Percentiles rank a stretch among this genome's conserved stretches.
phyloP scores from a whole-genome alignment of 2,797 vertebrate species.

The Kryptolebias ocellatus region DNA sequence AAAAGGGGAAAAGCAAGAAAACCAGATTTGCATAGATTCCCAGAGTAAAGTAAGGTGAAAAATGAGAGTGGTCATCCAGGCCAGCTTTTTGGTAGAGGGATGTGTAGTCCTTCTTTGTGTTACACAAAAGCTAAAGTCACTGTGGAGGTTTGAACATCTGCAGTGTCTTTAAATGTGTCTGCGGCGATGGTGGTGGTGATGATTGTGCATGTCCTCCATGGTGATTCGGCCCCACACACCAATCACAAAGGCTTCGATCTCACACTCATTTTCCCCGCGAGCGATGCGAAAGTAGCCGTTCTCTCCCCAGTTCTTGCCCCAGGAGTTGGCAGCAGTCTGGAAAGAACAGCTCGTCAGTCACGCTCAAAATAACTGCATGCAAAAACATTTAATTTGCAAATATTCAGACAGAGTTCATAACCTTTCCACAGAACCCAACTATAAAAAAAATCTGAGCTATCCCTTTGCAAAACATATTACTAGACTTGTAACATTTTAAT shows the following conservation, averaged over 20 bases:
- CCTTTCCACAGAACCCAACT: no score
- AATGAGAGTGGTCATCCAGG: conserved; percentile 30
- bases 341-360: not conserved
- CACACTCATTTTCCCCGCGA: conserved; percentile 93
- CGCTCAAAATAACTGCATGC: not conserved
- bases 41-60: conserved; percentile 33
- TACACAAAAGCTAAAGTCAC: conserved; percentile 38
- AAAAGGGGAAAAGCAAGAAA: conserved; percentile 1
- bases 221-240: conserved; percentile 95
- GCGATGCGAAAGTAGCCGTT: conserved; percentile 92
- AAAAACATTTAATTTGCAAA: no score
- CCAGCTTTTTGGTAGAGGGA: conserved; percentile 25
- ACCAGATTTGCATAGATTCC: conserved; percentile 16
- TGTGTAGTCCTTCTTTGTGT: conserved; percentile 31
- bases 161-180: conserved; percentile 69
- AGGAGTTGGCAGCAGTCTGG: conserved; percentile 95
- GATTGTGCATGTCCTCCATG: conserved; percentile 92
- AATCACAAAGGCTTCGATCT: conserved; percentile 94
- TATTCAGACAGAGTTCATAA: no score
- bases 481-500: no score
- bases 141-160: conserved; percentile 11
- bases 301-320: conserved; percentile 96
- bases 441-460: no score
- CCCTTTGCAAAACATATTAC: no score
- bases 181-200: conserved; percentile 74